phyloP scores from a whole-genome alignment of 2,113 vertebrate genomes.

The Xenopus tropicalis region UCB_Xtro_10.0 CM004444.2:3725001-3725500 shows the following conservation, averaged over 20 bases:
- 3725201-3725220: constrained; percentile 56
- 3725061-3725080: neutral
- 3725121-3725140: constrained; percentile 38
- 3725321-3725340: constrained; percentile 58
- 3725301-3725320: constrained; percentile 49
- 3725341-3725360: constrained; percentile 47
- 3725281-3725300: constrained; percentile 57
- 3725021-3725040: constrained; percentile 18
- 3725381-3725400: constrained; percentile 51
- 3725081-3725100: neutral
- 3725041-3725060: neutral
- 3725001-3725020: neutral
- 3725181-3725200: constrained; percentile 54
- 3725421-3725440: constrained; percentile 4
- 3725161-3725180: constrained; percentile 63
- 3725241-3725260: constrained; percentile 55
- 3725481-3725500: constrained; percentile 10
- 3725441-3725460: constrained; percentile 26
- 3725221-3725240: constrained; percentile 56
- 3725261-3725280: constrained; percentile 47
- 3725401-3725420: constrained; percentile 35
- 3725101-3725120: neutral
- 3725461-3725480: constrained; percentile 13
- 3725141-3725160: constrained; percentile 57
- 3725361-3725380: constrained; percentile 51